Base-by-base conservation (phyloP, 2,113 vertebrate species). In the Mormyrus lacerda region DNA sequence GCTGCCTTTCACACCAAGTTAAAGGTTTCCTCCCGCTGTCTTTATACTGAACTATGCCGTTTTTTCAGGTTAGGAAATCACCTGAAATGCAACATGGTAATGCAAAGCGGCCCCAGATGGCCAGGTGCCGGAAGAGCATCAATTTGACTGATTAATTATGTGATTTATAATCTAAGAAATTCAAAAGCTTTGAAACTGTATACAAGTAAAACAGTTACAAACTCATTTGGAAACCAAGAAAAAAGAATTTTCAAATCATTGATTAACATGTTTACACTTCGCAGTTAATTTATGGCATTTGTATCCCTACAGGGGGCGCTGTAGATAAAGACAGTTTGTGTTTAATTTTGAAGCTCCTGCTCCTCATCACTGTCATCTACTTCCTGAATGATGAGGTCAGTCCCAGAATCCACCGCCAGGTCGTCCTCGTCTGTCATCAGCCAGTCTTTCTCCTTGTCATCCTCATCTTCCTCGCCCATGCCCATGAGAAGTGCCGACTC, bases 351-450 rank as follows among this genome's bases (percentile, higher is more conserved):
- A 35, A 84, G 96, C 95, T 7, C 94, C 93, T 92, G 95, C 95
- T 98, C 98, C 50, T 98, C 98, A 1, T 99, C 98, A 4, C 98
- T 99, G 90, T 99, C 97, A 0, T 99, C 98, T 44, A 99, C 98
- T 51, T 99, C 97, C 89, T 99, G 98, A 91, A 99, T 99, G 88
- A 99, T 97, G 93, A 99, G 94, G 90, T 98, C 98, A 0, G 93
- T 96, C 0, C 98, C 98, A 0, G 97, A 98, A 27, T 98, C 97
- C 91, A 98, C 97, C 0, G 98, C 98, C 13, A 98, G 96, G 91
- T 99, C 97, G 82, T 98, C 98, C 0, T 99, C 98, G 0, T 96
- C 91, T 0, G 91, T 94, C 53, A 95, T 91, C 0, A 97, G 96
- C 92, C 95, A 97, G 92, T 95, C 95, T 91, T 96, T 94, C 84